A percentile compares a stretch with the other conserved stretches of the same genome.
These are phyloP conservation scores for Thera obeliscata DNA, from an alignment of 2,888 invertebrate genomes.

Conservation along the genomic window DNA sequence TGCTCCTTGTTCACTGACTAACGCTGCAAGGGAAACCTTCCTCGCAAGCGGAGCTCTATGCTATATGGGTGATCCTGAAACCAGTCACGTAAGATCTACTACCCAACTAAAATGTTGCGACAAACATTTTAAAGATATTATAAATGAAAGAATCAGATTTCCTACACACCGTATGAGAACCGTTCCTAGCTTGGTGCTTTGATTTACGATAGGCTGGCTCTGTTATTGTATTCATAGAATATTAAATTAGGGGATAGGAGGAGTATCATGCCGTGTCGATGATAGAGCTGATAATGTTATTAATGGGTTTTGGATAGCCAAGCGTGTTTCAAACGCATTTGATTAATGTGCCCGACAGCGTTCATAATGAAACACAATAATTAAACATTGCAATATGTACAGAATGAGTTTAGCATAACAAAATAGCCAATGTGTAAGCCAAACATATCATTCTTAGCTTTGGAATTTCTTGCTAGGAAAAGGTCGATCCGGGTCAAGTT, in stretches of 20 bases:
- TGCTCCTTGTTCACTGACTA: constrained; percentile 48
- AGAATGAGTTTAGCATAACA: background rate
- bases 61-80: constrained; percentile 49
- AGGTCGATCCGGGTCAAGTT: constrained; percentile 24
- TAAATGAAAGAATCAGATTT: constrained; percentile 57
- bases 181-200: constrained; percentile 59
- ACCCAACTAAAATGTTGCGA: constrained; percentile 53
- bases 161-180: constrained; percentile 49
- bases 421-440: background rate
- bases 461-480: constrained; percentile 19
- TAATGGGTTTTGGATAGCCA: constrained; percentile 38
- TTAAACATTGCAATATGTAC: background rate
- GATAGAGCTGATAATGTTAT: constrained; percentile 42
- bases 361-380: constrained; percentile 2
- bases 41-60: constrained; percentile 56
- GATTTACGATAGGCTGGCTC: constrained; percentile 61
- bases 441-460: background rate
- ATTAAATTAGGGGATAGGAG: constrained; percentile 41
- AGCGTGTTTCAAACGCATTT: constrained; percentile 37
- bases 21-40: constrained; percentile 41
- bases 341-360: constrained; percentile 32
- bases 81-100: constrained; percentile 61
- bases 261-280: constrained; percentile 41
- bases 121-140: constrained; percentile 51
- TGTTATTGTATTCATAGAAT: constrained; percentile 46